Evolutionary conservation across 2,797 vertebrate genomes (phyloP).

Genomic region (Characodon lateralis): DNA sequence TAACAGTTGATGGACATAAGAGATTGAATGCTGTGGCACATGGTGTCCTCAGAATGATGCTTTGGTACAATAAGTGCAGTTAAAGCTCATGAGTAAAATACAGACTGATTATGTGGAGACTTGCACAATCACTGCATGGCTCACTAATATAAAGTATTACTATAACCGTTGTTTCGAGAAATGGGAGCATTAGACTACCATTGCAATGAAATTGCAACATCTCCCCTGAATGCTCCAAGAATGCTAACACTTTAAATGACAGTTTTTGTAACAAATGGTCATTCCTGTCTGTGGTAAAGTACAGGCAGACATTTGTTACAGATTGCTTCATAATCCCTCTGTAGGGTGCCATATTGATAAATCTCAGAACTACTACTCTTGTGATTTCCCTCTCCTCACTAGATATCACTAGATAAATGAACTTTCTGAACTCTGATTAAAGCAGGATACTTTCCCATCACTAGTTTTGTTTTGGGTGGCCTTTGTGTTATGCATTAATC

Average conservation of each 20-base stretch:
- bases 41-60: not conserved
- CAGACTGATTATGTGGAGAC: not conserved
- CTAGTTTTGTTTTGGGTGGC: too few species aligned
- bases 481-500: too few species aligned
- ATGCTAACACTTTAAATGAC: not conserved
- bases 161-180: not conserved
- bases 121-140: not conserved
- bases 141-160: not conserved
- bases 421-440: too few species aligned
- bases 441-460: too few species aligned
- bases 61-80: not conserved
- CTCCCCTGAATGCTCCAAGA: not conserved
- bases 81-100: not conserved
- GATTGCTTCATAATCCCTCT: not conserved
- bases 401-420: not conserved
- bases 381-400: not conserved
- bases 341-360: not conserved
- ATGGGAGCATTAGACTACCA: not conserved
- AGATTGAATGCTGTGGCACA: not conserved
- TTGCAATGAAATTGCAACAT: not conserved
- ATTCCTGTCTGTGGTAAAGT: not conserved
- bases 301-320: not conserved
- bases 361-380: not conserved
- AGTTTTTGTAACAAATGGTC: not conserved
- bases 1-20: not conserved